phyloP scores from a whole-genome alignment of 1,140 invertebrate species.

The Drosophila bipectinata region DNA sequence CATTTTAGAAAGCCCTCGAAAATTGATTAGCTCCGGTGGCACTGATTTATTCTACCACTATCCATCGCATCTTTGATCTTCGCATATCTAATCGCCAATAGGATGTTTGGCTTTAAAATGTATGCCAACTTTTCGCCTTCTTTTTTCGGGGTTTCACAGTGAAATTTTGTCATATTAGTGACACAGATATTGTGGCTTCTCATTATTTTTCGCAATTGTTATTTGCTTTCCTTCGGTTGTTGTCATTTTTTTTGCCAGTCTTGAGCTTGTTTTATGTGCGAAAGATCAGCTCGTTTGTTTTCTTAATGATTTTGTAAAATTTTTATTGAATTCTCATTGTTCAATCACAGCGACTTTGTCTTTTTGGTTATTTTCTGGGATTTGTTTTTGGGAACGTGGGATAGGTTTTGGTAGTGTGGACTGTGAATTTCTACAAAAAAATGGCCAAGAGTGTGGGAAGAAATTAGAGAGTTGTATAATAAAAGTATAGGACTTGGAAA shows the following conservation, averaged over 20 bases:
- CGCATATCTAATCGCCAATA: slow-evolving; percentile 37
- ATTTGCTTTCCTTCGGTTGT: slow-evolving; percentile 17
- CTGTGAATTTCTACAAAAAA: slow-evolving; percentile 8
- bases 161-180: slow-evolving; percentile 27
- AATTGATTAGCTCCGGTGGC: slow-evolving; percentile 21
- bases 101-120: slow-evolving; percentile 36
- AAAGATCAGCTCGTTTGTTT: slow-evolving; percentile 52
- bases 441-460: slow-evolving; percentile 29
- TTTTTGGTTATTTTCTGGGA: slow-evolving; percentile 15
- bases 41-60: slow-evolving; percentile 10
- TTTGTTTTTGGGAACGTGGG: slow-evolving; percentile 69
- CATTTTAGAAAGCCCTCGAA: slow-evolving; percentile 37
- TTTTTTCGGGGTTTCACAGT: slow-evolving; percentile 26
- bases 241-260: slow-evolving; percentile 13
- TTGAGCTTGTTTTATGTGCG: slow-evolving; percentile 32
- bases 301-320: slow-evolving; percentile 68
- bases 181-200: slow-evolving; percentile 24
- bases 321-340: slow-evolving; percentile 52
- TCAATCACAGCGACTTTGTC: slow-evolving; percentile 48
- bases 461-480: slow-evolving; percentile 14
- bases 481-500: neutral
- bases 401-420: slow-evolving; percentile 18
- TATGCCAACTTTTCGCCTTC: slow-evolving; percentile 38
- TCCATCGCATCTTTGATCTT: slow-evolving; percentile 22
- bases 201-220: slow-evolving; percentile 34